phyloP scores from a whole-genome alignment of 1,140 invertebrate genomes.

The Dolichoris vasculosae region DNA sequence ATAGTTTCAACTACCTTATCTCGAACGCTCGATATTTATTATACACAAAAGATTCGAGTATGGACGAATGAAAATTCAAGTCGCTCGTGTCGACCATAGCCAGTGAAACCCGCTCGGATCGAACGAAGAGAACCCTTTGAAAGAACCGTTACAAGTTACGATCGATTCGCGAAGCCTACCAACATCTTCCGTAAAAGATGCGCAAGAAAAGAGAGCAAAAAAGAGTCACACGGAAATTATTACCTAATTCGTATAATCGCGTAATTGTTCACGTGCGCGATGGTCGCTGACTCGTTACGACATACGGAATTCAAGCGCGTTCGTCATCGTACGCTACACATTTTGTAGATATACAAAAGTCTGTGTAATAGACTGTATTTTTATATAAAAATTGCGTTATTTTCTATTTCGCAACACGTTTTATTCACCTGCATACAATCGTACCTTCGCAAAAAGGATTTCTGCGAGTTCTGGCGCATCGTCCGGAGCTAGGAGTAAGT shows the following conservation, averaged over 20 bases:
- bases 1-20: no score
- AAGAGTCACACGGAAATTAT: conserved; percentile 21
- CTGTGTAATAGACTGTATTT: background rate
- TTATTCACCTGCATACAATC: background rate
- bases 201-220: background rate
- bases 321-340: background rate
- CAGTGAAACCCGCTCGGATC: no score
- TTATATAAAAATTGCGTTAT: background rate
- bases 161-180: background rate
- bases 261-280: conserved; percentile 9
- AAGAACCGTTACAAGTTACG: background rate
- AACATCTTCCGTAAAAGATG: background rate
- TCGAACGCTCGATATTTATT: no score
- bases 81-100: no score
- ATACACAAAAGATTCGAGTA: no score
- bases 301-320: background rate
- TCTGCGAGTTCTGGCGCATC: no score
- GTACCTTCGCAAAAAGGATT: background rate
- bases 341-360: conserved; percentile 10
- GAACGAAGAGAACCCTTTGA: no score
- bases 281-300: conserved; percentile 25
- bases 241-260: conserved; percentile 42
- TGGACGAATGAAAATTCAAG: no score
- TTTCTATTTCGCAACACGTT: background rate
- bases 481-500: no score